phyloP scores from a whole-genome alignment of 1,140 invertebrate species.

The Drosophila kanapiae region DNA sequence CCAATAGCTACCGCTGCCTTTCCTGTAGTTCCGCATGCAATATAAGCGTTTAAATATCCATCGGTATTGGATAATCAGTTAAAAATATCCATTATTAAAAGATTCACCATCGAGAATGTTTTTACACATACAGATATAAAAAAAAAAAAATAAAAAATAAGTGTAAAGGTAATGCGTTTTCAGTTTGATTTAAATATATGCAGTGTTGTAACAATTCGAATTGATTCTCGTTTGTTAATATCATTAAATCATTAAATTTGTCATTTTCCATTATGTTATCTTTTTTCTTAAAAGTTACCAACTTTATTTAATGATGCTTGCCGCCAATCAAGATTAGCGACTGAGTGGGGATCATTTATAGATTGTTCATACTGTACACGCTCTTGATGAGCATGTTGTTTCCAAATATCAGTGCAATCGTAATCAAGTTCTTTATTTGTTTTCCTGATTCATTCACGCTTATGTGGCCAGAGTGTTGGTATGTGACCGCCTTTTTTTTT shows the following conservation, averaged over 20 bases:
- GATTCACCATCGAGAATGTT: constrained; percentile 4
- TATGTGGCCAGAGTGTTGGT: neutral
- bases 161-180: too few relatives aligned
- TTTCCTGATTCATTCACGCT: neutral
- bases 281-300: neutral
- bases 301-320: neutral
- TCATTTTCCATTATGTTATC: constrained; percentile 2
- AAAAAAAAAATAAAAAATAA: too few relatives aligned
- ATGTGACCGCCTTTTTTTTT: too few relatives aligned
- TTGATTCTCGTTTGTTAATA: neutral
- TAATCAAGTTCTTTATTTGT: neutral
- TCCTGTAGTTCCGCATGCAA: neutral
- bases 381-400: neutral
- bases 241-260: constrained; percentile 3
- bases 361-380: too few relatives aligned
- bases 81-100: constrained; percentile 5
- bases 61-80: neutral
- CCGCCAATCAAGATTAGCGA: too few relatives aligned
- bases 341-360: neutral
- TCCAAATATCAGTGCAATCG: neutral
- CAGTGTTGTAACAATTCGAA: too few relatives aligned
- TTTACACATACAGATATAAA: too few relatives aligned
- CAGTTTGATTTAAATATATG: too few relatives aligned
- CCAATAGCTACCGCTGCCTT: constrained; percentile 7
- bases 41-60: too few relatives aligned